A percentile compares a stretch with the other conserved stretches of the same genome.
These are phyloP conservation scores for Andrena praecox DNA, from an alignment of 2,888 invertebrate species.

Conservation along the genomic window DNA sequence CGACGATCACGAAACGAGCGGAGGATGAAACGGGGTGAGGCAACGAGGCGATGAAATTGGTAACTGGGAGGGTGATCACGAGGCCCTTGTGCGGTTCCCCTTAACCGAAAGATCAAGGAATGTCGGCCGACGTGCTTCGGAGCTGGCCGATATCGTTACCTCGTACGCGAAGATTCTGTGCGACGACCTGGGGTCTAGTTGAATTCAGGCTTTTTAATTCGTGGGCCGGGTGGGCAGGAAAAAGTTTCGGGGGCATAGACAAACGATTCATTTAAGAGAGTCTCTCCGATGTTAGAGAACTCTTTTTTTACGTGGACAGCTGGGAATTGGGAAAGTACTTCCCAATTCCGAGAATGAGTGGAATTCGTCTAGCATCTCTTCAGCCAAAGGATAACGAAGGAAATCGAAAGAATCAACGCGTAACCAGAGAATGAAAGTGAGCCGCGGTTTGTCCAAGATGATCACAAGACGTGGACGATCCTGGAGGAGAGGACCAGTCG, in stretches of 20 bases:
- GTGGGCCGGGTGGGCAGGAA: too few relatives aligned
- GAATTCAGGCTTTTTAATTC: too few relatives aligned
- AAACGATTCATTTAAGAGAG: too few relatives aligned
- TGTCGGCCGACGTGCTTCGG: background rate
- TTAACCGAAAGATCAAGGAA: background rate
- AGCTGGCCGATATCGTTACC: too few relatives aligned
- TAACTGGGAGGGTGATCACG: background rate
- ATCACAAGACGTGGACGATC: conserved; percentile 41
- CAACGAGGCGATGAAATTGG: conserved; percentile 37
- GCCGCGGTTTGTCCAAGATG: conserved; percentile 56
- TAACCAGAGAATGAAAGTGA: background rate
- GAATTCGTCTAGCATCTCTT: too few relatives aligned
- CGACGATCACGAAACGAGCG: conserved; percentile 29
- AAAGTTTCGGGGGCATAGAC: too few relatives aligned
- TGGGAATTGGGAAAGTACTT: too few relatives aligned
- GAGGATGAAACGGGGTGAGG: background rate
- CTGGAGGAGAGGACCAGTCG: conserved; percentile 55
- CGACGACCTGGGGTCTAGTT: too few relatives aligned
- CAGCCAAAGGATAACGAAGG: background rate
- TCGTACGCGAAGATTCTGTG: background rate
- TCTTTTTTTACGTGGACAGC: too few relatives aligned
- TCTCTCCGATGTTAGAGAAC: too few relatives aligned
- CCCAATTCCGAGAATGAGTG: background rate
- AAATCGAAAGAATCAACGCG: background rate
- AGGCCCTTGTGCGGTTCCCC: background rate